Evolutionary conservation across 1,140 invertebrate species (phyloP).

Genomic region (Pentalonia nigronervosa): DNA sequence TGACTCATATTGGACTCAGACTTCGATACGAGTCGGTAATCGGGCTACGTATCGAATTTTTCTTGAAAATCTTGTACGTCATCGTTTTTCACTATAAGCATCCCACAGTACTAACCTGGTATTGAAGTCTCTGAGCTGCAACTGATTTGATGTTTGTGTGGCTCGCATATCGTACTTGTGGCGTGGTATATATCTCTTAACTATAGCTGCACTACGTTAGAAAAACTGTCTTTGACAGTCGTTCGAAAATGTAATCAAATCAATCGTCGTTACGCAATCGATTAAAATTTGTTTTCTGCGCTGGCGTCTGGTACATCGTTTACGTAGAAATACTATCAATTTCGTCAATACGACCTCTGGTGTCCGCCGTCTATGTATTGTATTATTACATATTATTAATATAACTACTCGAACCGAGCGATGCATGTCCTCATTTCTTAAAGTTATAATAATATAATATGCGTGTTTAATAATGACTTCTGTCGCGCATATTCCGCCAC

Average conservation of each 20-base stretch:
- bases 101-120: no score
- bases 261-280: neutral
- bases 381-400: neutral
- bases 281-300: neutral
- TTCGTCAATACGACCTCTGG: neutral
- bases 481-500: constrained; percentile 27
- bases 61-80: no score
- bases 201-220: neutral
- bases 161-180: no score
- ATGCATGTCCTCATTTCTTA: neutral
- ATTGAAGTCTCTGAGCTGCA: neutral
- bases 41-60: no score
- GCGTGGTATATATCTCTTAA: no score
- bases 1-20: no score
- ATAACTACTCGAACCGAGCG: constrained; percentile 17
- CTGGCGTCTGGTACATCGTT: neutral
- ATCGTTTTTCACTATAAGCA: no score
- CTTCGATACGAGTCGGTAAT: no score
- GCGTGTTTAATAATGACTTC: constrained; percentile 2
- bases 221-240: neutral
- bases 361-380: neutral
- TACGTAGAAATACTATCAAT: neutral
- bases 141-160: no score
- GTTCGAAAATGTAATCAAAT: no score
- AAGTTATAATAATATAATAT: neutral